Percentiles rank a stretch among this genome's conserved stretches.
phyloP scores from a whole-genome alignment of 1,140 invertebrate species.

The Pentalonia nigronervosa region DNA sequence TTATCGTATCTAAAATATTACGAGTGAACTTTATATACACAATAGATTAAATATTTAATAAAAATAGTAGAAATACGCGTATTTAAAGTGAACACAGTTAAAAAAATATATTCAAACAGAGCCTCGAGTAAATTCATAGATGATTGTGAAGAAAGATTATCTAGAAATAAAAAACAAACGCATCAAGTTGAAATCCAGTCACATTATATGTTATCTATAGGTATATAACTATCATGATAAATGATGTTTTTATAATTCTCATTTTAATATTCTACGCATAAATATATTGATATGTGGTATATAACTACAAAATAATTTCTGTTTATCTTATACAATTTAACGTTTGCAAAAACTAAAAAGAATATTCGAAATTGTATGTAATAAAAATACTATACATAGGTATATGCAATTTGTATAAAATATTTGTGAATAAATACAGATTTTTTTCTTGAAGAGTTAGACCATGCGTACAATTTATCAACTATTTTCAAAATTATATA shows the following conservation, averaged over 20 bases:
- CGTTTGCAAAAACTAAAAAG: neutral
- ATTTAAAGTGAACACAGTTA: neutral
- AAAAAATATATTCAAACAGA: neutral
- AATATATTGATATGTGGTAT: neutral
- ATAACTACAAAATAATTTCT: neutral
- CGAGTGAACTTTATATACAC: neutral
- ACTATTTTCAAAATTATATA: too few relatives aligned
- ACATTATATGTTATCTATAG: neutral
- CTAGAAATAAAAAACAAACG: conserved; percentile 14
- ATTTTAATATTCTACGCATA: neutral
- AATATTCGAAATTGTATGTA: neutral
- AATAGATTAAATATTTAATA: neutral
- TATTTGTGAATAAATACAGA: neutral
- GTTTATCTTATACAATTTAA: neutral
- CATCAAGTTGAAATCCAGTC: neutral
- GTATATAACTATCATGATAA: neutral
- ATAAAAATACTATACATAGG: neutral
- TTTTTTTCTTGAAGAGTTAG: too few relatives aligned
- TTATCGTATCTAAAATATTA: neutral
- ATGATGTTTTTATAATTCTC: neutral
- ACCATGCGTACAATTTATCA: too few relatives aligned
- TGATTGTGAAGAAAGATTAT: neutral
- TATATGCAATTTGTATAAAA: neutral
- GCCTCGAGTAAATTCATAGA: neutral
- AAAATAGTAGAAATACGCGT: neutral